Base-by-base conservation (phyloP, 2,888 invertebrate species). In the Clistopyga incitator region DNA sequence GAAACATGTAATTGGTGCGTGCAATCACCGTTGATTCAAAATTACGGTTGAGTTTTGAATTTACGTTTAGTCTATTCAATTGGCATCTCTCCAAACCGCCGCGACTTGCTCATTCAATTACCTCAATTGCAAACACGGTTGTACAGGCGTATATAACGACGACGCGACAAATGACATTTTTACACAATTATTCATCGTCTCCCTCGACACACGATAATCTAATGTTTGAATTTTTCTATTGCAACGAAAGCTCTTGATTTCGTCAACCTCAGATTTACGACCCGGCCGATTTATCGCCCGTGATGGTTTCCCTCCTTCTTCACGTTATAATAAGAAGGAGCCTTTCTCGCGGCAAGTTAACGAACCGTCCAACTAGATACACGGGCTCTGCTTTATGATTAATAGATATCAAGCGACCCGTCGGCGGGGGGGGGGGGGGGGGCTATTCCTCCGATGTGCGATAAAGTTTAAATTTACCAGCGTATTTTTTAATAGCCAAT, bases 251-350 rank as follows among this genome's bases (percentile, higher is more conserved):
- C 75, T 82, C 74, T 79, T 71, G 80, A 78, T 23, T 13, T 64
- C 72, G 38, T 72, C 76, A 50, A 70, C 72, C 84, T 77, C 25
- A 76, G 83, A 88, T 89, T 88, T 87, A 88, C 84, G 85, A 71
- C 29, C 71, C 67, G 76, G 76, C 61, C 78, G 86, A 88, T 88
- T 88, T 88, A 89, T 81, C 85, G 81, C 78, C n/a, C n/a, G n/a
- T n/a, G n/a, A 71, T 76, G 81, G 84, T 81, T 74, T 84, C 50
- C 61, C 68, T 38, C 61, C 59, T 77, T 79, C 47, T 76, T 76
- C 65, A 42, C 50, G 50, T 38, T 64, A 81, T 78, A 78, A 78
- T 70, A 78, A 71, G 68, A 70, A 75, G 25, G 38, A 38, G 6
- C 64, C 64, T 29, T 34, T 29, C 54, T 11, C 38, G 25, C 64